Base-by-base conservation (phyloP, 1,140 invertebrate species). In the Nymphalis io region DNA sequence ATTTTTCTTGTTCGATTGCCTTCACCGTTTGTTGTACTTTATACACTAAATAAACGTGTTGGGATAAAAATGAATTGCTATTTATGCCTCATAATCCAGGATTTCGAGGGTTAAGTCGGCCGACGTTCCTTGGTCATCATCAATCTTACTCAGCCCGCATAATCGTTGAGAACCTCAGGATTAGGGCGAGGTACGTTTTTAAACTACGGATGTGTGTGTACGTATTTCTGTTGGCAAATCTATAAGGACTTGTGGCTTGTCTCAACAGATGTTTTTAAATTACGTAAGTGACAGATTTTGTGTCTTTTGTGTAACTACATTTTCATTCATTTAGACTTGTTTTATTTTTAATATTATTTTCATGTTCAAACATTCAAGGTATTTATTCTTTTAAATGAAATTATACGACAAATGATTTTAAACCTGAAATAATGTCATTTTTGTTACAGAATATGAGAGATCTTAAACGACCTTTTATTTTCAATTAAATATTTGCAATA, bases 81-180 rank as follows among this genome's bases (percentile, higher is more conserved):
- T 85, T 83, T 85, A 87, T 82, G 73, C 65, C 73, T 81, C 77
- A 84, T 87, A 87, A 87, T 85, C 83, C 80, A 63, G 70, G 73
- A 73, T 78, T 75, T 70, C 21, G 72, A 64, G 65, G 73, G 69
- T 70, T 83, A 83, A 82, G 78, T 76, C 77, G 61, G 73, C 68
- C 48, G 60, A 61, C 73, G 74, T 76, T 72, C 74, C 66, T 68
- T 66, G 75, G 76, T 75, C 73, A 70, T 81, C 88, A 90, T 90
- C 86, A 87, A 88, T 90, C 88, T 90, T 90, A 76, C 80, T 88
- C 86, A 87, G 79, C 78, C 82, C 84, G 83, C 73, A 86, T 89
- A 88, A 89, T 88, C 82, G 84, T 81, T 80, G 81, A 81, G 85
- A 83, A 84, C 74, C 81, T 78, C 59, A 53, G 83, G 85, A 87